Percentiles rank a stretch among this genome's conserved stretches.
These are phyloP conservation scores for Stegodyphus dumicola DNA, from an alignment of 1,140 invertebrate genomes.

Conservation along the genomic window DNA sequence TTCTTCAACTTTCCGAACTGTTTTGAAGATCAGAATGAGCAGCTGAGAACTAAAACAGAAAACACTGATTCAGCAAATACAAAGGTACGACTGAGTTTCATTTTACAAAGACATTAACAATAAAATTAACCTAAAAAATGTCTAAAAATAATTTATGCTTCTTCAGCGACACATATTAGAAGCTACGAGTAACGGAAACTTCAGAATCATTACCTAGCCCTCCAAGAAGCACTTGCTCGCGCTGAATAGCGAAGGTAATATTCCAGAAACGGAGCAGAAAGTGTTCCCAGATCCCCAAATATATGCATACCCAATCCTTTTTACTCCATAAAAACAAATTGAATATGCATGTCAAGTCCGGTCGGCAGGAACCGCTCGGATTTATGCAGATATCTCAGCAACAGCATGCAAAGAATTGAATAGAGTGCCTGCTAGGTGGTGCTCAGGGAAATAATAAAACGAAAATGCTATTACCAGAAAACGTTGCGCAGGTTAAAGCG, in stretches of 20 bases:
- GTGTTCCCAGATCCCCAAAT: neutral
- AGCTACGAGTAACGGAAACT: neutral
- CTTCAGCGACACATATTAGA: neutral
- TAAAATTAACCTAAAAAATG: too few relatives aligned
- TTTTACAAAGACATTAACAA: too few relatives aligned
- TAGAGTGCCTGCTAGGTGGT: neutral
- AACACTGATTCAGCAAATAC: too few relatives aligned
- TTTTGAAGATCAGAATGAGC: too few relatives aligned
- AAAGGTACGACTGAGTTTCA: too few relatives aligned
- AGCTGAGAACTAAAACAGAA: too few relatives aligned
- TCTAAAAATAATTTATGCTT: neutral
- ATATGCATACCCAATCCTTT: neutral
- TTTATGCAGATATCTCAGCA: neutral
- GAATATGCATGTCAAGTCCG: slow-evolving; percentile 6
- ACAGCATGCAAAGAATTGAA: neutral
- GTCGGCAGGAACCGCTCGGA: neutral
- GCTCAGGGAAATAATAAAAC: slow-evolving; percentile 22
- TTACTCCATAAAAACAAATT: neutral
- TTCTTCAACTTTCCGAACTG: too few relatives aligned
- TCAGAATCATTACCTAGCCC: neutral
- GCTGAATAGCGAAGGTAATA: too few relatives aligned
- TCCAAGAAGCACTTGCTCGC: neutral
- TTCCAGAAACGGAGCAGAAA: neutral
- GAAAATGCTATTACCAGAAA: slow-evolving; percentile 12
- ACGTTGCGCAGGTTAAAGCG: neutral